phyloP scores from a whole-genome alignment of 2,113 vertebrate genomes.

The Channa maculata region DNA sequence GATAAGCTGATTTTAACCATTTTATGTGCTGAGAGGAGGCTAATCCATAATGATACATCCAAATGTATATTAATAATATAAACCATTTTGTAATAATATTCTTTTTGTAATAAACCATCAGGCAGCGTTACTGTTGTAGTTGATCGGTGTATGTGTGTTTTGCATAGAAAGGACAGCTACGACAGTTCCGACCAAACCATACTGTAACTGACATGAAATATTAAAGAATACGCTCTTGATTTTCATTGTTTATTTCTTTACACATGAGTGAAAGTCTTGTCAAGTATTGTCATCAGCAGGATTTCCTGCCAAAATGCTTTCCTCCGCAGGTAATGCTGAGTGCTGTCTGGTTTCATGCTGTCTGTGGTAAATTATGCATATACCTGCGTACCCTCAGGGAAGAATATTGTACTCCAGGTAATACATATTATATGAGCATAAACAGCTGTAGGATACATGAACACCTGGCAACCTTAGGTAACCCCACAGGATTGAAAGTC shows the following conservation, averaged over 20 bases:
- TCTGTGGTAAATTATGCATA: conserved; percentile 69
- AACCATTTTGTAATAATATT: too few species aligned
- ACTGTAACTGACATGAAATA: too few species aligned
- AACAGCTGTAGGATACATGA: conserved; percentile 44
- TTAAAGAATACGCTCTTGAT: background rate
- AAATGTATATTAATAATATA: too few species aligned
- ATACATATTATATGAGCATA: conserved; percentile 73
- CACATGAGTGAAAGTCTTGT: conserved; percentile 16
- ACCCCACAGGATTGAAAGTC: conserved; percentile 57
- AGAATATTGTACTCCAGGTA: conserved; percentile 48
- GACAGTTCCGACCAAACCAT: too few species aligned
- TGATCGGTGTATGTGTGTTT: too few species aligned
- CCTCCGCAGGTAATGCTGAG: background rate
- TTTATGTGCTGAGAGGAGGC: too few species aligned
- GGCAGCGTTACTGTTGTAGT: too few species aligned
- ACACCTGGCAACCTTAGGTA: conserved; percentile 58
- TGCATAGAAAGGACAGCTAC: too few species aligned
- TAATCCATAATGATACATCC: too few species aligned
- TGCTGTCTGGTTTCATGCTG: conserved; percentile 46
- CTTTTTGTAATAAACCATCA: too few species aligned
- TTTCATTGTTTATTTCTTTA: background rate
- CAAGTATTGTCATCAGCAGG: conserved; percentile 22
- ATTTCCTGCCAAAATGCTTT: conserved; percentile 37
- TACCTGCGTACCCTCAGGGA: conserved; percentile 56
- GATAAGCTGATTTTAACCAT: too few species aligned